These are phyloP conservation scores for Pristionchus japonicus DNA, from an alignment of 2,888 invertebrate species.

Conservation along the genomic window DNA sequence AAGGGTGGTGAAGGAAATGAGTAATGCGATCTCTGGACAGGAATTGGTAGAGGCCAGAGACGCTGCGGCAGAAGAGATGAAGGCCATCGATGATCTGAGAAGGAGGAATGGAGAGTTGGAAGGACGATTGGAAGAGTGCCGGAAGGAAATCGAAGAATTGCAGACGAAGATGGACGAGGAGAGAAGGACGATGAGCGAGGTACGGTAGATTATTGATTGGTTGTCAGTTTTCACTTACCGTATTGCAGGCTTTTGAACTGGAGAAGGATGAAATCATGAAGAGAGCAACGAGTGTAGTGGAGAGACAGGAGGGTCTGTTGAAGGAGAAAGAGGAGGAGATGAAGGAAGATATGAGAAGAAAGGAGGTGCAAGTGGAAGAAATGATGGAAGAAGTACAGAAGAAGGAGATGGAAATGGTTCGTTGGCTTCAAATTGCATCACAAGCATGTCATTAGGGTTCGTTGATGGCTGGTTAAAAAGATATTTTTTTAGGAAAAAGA, in stretches of 20 bases:
- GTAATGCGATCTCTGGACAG: neutral
- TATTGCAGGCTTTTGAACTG: neutral
- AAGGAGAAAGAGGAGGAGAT: slow-evolving; percentile 18
- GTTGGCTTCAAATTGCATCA: no score
- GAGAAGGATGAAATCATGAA: neutral
- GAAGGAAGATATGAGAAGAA: slow-evolving; percentile 23
- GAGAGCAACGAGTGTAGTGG: neutral
- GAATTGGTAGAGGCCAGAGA: neutral
- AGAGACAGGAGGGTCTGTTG: neutral
- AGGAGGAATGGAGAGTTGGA: neutral
- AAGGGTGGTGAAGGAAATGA: neutral
- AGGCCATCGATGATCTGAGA: neutral
- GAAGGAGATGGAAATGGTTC: slow-evolving; percentile 1
- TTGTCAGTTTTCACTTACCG: neutral
- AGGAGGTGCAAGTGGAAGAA: neutral
- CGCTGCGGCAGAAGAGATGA: neutral
- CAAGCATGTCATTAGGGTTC: no score
- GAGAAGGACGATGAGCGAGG: neutral
- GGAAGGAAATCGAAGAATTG: neutral
- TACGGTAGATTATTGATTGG: neutral
- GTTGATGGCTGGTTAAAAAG: no score
- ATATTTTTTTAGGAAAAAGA: neutral
- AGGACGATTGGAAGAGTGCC: neutral
- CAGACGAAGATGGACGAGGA: neutral
- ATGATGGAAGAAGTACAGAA: neutral